These are phyloP conservation scores for Idaea dimidiata DNA, from an alignment of 2,888 invertebrate genomes.

Conservation along the genomic window DNA sequence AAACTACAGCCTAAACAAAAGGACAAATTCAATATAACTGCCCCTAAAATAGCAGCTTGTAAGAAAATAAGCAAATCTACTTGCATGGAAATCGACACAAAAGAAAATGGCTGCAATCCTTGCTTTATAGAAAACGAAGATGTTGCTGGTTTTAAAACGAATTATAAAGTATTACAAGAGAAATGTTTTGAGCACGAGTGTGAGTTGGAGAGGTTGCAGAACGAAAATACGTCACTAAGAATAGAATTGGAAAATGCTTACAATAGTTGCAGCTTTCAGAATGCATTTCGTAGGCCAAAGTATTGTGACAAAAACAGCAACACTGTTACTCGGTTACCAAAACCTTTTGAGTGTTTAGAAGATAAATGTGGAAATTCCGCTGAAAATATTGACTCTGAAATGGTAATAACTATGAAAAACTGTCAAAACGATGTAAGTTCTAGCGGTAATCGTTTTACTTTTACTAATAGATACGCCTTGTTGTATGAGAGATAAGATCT, in stretches of 20 bases:
- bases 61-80: conserved; percentile 40
- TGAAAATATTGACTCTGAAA: conserved; percentile 62
- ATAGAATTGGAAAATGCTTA: conserved; percentile 50
- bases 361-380: conserved; percentile 25
- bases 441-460: background rate
- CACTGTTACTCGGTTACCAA: conserved; percentile 33
- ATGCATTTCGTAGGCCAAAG: conserved; percentile 23
- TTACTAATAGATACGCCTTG: too few species aligned
- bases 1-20: too few species aligned
- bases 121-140: conserved; percentile 32
- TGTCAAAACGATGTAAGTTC: conserved; percentile 55
- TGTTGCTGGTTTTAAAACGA: conserved; percentile 35
- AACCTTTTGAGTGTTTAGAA: conserved; percentile 47
- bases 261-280: conserved; percentile 36
- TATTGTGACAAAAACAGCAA: conserved; percentile 23
- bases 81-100: conserved; percentile 37
- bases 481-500: too few species aligned
- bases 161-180: conserved; percentile 45
- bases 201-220: conserved; percentile 51
- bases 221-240: conserved; percentile 55
- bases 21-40: background rate
- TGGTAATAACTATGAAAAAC: conserved; percentile 70
- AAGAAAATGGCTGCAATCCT: conserved; percentile 44
- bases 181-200: conserved; percentile 43
- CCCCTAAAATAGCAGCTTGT: conserved; percentile 5